phyloP scores from a whole-genome alignment of 92 coral and sea anemone species.

The Zoanthus sansibaricus region DNA sequence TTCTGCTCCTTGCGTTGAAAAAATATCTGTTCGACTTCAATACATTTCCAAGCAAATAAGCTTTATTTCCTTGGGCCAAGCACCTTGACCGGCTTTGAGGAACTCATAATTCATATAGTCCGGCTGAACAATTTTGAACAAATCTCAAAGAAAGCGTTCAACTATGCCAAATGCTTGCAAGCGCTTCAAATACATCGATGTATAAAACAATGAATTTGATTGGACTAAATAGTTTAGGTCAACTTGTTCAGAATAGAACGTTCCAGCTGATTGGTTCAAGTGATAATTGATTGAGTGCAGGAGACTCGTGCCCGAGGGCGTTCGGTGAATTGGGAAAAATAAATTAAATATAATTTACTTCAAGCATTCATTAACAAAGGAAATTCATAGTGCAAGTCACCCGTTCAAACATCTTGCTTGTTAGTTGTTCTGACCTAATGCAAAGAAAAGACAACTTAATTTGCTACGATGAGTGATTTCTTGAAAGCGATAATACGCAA shows the following conservation, averaged over 20 bases:
- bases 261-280: constrained; percentile 42
- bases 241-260: constrained; percentile 31
- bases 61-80: constrained; percentile 10
- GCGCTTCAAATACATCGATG: constrained; percentile 17
- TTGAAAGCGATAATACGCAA: neutral
- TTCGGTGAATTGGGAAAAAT: neutral
- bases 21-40: constrained; percentile 38
- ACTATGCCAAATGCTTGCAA: constrained; percentile 38
- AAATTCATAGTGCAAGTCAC: neutral
- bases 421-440: neutral
- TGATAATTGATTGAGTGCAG: neutral
- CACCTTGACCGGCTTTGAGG: constrained; percentile 9
- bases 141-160: constrained; percentile 38
- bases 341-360: neutral
- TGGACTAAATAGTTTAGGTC: constrained; percentile 23
- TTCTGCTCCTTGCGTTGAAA: neutral
- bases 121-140: constrained; percentile 27
- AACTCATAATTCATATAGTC: constrained; percentile 35
- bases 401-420: neutral
- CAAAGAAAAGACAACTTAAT: neutral
- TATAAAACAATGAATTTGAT: constrained; percentile 33
- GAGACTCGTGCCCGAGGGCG: neutral
- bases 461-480: neutral
- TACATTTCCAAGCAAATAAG: constrained; percentile 5
- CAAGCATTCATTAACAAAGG: neutral